phyloP scores from a whole-genome alignment of 2,888 invertebrate species.

The Callyntrura guangdongensis region DNA sequence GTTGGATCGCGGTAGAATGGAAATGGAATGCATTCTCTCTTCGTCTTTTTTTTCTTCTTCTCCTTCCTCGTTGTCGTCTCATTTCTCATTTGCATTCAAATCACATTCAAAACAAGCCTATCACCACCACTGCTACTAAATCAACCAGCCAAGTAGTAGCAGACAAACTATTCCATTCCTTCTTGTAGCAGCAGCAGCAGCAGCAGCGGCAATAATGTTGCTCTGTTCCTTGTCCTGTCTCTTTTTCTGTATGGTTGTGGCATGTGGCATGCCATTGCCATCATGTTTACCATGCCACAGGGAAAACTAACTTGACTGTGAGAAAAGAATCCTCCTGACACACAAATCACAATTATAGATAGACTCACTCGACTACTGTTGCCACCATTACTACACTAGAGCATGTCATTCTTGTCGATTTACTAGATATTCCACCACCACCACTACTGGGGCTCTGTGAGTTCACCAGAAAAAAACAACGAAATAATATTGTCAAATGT shows the following conservation, averaged over 20 bases:
- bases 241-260: neutral
- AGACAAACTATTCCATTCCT: constrained; percentile 9
- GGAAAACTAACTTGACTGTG: constrained; percentile 45
- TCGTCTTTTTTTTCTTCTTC: neutral
- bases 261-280: no score
- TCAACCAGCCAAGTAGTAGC: neutral
- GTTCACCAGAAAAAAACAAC: neutral
- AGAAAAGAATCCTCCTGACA: constrained; percentile 38
- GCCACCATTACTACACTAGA: neutral
- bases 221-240: neutral
- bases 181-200: neutral
- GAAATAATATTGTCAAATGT: neutral
- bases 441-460: neutral
- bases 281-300: neutral
- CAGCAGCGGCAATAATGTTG: no score
- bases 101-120: constrained; percentile 26
- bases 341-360: constrained; percentile 43
- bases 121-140: constrained; percentile 12
- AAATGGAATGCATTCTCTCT: constrained; percentile 20
- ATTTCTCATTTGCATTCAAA: constrained; percentile 41
- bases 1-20: neutral
- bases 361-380: neutral
- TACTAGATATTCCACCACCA: neutral
- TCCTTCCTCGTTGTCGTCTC: neutral
- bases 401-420: neutral